Evolutionary conservation across 2,113 vertebrate genomes (phyloP).

Genomic region (Austrofundulus limnaeus): DNA sequence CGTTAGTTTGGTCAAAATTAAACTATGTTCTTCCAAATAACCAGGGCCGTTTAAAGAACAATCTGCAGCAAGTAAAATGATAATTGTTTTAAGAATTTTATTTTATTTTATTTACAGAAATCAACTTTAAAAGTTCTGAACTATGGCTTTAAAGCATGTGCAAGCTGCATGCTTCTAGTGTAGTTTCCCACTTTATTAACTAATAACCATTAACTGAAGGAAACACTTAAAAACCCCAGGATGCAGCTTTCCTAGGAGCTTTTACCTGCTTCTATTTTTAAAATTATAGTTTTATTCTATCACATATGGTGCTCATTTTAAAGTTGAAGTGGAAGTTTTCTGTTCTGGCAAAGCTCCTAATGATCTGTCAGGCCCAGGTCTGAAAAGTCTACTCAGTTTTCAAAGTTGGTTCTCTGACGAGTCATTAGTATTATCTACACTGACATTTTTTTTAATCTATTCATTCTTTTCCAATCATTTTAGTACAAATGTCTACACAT

Average conservation of each 20-base stretch:
- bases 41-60: too few relatives aligned
- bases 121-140: background rate
- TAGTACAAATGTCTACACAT: slow-evolving; percentile 3
- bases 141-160: slow-evolving; percentile 72
- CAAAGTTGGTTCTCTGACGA: slow-evolving; percentile 7
- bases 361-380: slow-evolving; percentile 1
- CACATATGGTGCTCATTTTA: slow-evolving; percentile 15
- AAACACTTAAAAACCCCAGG: slow-evolving; percentile 8
- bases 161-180: slow-evolving; percentile 72
- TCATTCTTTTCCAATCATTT: slow-evolving; percentile 16
- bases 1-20: too few relatives aligned
- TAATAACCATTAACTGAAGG: slow-evolving; percentile 46
- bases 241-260: background rate
- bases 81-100: too few relatives aligned
- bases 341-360: slow-evolving; percentile 5
- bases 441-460: background rate
- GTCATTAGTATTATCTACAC: background rate
- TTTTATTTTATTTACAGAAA: too few relatives aligned
- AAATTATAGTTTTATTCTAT: background rate
- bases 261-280: background rate
- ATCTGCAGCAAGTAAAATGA: too few relatives aligned
- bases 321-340: slow-evolving; percentile 16
- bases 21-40: too few relatives aligned
- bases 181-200: slow-evolving; percentile 41
- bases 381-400: slow-evolving; percentile 39